Conservation (phyloP, 2,888 invertebrate species). For the Spicauda simplicius region DNA sequence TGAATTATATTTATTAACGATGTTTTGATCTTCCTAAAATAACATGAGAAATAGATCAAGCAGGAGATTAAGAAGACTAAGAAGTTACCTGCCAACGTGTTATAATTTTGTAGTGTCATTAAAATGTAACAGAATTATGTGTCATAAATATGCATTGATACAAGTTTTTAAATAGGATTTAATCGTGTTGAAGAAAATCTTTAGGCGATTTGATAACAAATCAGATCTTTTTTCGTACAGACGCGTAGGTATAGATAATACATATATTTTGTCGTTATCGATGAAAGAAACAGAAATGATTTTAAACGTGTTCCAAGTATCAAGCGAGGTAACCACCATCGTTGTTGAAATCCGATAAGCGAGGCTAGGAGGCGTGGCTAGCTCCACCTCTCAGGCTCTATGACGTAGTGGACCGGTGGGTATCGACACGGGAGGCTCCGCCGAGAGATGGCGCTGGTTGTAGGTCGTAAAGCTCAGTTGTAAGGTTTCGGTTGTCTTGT, state of each 20-base stretch:
- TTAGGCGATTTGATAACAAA: background rate
- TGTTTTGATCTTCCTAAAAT: too few species aligned
- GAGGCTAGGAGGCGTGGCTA: conserved; percentile 46
- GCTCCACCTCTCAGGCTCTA: conserved; percentile 49
- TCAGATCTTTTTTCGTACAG: too few species aligned
- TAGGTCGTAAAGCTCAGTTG: too few species aligned
- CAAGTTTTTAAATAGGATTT: too few species aligned
- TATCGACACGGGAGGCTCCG: background rate
- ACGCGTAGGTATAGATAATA: background rate
- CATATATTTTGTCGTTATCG: background rate
- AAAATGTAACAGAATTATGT: too few species aligned
- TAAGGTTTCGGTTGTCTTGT: too few species aligned
- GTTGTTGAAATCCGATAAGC: conserved; percentile 32
- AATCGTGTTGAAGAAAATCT: background rate
- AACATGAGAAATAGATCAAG: too few species aligned
- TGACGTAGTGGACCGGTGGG: conserved; percentile 41
- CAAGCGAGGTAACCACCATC: conserved; percentile 22
- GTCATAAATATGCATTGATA: too few species aligned
- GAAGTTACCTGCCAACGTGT: too few species aligned
- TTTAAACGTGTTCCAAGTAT: background rate
- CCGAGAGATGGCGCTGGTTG: conserved; percentile 28
- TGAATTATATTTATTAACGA: too few species aligned
- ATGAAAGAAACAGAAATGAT: background rate
- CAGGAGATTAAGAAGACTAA: too few species aligned
- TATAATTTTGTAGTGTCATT: too few species aligned